Evolutionary conservation across 2,113 vertebrate genomes (phyloP).

Genomic region (Stegastes partitus): DNA sequence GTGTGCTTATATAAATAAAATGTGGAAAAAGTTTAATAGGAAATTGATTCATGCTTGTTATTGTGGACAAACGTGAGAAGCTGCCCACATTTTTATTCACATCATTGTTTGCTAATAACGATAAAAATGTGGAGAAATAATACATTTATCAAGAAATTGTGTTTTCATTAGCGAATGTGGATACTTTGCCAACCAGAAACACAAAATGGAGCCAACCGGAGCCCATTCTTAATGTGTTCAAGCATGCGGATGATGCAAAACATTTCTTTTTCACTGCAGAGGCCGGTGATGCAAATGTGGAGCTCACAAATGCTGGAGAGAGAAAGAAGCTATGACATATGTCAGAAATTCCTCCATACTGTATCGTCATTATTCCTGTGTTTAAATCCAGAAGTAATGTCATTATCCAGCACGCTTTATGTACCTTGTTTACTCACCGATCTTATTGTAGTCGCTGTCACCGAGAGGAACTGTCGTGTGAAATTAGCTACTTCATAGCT

Average conservation of each 20-base stretch:
- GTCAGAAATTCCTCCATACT: neutral
- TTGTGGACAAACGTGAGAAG: too few species aligned
- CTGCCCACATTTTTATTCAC: too few species aligned
- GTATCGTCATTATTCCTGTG: neutral
- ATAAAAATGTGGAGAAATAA: too few species aligned
- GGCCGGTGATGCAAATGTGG: neutral
- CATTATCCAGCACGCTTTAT: neutral
- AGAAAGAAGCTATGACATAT: conserved; percentile 3
- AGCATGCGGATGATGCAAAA: neutral
- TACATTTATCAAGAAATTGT: too few species aligned
- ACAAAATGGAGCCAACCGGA: neutral
- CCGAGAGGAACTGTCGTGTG: neutral
- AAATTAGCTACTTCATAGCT: conserved; percentile 19
- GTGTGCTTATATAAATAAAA: too few species aligned
- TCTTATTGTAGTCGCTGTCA: neutral
- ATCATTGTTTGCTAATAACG: too few species aligned
- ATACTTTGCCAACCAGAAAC: neutral
- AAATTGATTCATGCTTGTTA: too few species aligned
- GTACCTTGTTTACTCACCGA: neutral
- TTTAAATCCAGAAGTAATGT: conserved; percentile 2
- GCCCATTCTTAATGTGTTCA: neutral
- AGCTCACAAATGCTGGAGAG: neutral
- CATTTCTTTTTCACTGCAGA: neutral
- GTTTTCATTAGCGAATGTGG: too few species aligned
- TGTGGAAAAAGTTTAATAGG: too few species aligned